These are phyloP conservation scores for Ectropis crepuscularia DNA, from an alignment of 2,888 invertebrate species.

Conservation along the genomic window DNA sequence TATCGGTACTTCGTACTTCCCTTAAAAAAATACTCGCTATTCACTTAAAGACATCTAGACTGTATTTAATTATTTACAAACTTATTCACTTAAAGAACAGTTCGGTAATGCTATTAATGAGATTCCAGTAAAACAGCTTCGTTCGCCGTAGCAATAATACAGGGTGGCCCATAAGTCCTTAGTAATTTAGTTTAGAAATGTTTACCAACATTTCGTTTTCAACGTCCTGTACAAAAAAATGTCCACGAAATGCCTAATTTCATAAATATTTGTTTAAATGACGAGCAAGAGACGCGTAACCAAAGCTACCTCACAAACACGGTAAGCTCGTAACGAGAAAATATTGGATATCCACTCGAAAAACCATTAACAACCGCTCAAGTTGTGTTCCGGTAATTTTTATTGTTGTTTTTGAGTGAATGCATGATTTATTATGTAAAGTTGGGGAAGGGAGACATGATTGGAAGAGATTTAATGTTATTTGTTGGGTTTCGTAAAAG, in stretches of 20 bases:
- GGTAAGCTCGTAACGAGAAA: conserved; percentile 33
- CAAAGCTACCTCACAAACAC: conserved; percentile 26
- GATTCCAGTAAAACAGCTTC: too few relatives aligned
- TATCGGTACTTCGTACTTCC: too few relatives aligned
- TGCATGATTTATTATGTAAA: conserved; percentile 21
- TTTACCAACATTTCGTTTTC: too few relatives aligned
- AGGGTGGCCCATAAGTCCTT: too few relatives aligned
- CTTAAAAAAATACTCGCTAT: too few relatives aligned
- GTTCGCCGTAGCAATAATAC: too few relatives aligned
- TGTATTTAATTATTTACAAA: too few relatives aligned
- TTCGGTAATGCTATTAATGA: too few relatives aligned
- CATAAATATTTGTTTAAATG: conserved; percentile 30
- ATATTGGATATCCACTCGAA: conserved; percentile 43
- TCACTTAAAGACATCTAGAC: too few relatives aligned
- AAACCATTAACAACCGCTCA: conserved; percentile 42
- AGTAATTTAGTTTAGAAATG: neutral
- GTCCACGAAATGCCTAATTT: neutral
- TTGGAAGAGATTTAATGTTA: too few relatives aligned
- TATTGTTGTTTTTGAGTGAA: conserved; percentile 23
- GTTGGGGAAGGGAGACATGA: neutral
- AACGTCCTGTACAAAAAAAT: neutral
- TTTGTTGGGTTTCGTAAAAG: too few relatives aligned
- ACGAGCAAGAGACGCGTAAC: conserved; percentile 29
- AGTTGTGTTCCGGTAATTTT: conserved; percentile 29
- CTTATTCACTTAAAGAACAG: too few relatives aligned